These are phyloP conservation scores for Potorous gilbertii DNA, from an alignment of 2,797 vertebrate genomes.

Conservation along the genomic window DNA sequence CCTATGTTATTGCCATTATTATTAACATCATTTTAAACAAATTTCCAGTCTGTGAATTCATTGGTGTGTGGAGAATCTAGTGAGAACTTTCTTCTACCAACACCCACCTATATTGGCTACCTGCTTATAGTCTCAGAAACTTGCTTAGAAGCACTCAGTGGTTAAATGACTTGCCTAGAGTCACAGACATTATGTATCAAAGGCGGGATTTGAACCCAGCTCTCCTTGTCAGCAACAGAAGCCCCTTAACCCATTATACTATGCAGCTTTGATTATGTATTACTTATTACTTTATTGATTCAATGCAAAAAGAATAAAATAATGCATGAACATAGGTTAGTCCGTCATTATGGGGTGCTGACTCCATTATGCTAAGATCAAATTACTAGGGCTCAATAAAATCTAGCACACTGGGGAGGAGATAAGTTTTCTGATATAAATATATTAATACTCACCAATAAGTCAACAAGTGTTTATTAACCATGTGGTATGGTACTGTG, in stretches of 20 bases:
- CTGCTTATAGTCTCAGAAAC: not conserved
- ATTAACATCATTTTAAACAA: not conserved
- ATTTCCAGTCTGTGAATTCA: not conserved
- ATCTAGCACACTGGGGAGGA: too few species aligned
- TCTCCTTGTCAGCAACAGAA: not conserved
- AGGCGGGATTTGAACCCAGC: not conserved
- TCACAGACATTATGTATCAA: not conserved
- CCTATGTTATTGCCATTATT: not conserved
- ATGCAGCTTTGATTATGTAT: not conserved
- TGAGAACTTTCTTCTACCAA: not conserved
- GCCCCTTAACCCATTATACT: not conserved
- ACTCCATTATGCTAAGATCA: too few species aligned
- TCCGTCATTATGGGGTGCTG: too few species aligned
- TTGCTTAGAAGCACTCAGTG: not conserved
- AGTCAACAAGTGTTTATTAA: too few species aligned
- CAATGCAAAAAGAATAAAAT: not conserved
- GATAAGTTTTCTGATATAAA: too few species aligned
- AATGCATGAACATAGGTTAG: too few species aligned
- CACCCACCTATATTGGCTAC: not conserved
- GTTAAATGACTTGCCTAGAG: not conserved
- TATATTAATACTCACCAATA: too few species aligned
- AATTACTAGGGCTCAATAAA: too few species aligned
- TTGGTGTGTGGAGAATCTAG: not conserved
- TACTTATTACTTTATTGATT: not conserved
- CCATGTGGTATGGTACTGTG: too few species aligned